Percentiles rank a stretch among this genome's conserved stretches.
Evolutionary conservation across 1,140 invertebrate species (phyloP).

Genomic region (Bradysia coprophila): DNA sequence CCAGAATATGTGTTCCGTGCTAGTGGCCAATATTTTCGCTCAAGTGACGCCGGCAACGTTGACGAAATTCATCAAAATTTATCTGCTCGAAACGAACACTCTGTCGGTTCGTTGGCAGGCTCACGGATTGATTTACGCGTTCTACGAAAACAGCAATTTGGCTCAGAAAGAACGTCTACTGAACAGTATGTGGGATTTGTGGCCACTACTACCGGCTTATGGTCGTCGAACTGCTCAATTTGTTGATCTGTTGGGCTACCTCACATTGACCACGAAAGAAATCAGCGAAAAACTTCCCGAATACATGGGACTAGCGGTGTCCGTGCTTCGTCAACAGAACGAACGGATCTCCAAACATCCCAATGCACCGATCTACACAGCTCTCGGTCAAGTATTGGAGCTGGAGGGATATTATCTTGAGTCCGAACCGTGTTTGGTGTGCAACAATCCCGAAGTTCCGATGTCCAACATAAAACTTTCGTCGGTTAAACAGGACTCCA

Average conservation of each 20-base stretch:
- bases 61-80: slow-evolving; percentile 71
- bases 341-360: slow-evolving; percentile 75
- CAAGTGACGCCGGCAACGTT: slow-evolving; percentile 46
- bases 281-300: slow-evolving; percentile 35
- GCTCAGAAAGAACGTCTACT: slow-evolving; percentile 61
- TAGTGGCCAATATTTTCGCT: slow-evolving; percentile 53
- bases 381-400: slow-evolving; percentile 79
- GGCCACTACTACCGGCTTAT: slow-evolving; percentile 78
- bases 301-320: slow-evolving; percentile 72
- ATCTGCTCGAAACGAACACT: slow-evolving; percentile 84
- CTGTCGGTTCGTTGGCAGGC: slow-evolving; percentile 90
- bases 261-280: slow-evolving; percentile 56
- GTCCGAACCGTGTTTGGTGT: slow-evolving; percentile 91
- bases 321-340: slow-evolving; percentile 73
- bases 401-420: slow-evolving; percentile 93
- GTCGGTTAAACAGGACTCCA: slow-evolving; percentile 87
- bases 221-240: slow-evolving; percentile 90
- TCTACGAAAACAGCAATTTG: slow-evolving; percentile 67
- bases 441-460: slow-evolving; percentile 91
- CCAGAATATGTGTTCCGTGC: slow-evolving; percentile 42
- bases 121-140: slow-evolving; percentile 68
- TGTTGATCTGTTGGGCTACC: slow-evolving; percentile 88
- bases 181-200: slow-evolving; percentile 75
- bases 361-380: slow-evolving; percentile 83
- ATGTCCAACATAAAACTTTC: slow-evolving; percentile 84